phyloP scores from a whole-genome alignment of 2,888 invertebrate species.

The Sipha maydis region DNA sequence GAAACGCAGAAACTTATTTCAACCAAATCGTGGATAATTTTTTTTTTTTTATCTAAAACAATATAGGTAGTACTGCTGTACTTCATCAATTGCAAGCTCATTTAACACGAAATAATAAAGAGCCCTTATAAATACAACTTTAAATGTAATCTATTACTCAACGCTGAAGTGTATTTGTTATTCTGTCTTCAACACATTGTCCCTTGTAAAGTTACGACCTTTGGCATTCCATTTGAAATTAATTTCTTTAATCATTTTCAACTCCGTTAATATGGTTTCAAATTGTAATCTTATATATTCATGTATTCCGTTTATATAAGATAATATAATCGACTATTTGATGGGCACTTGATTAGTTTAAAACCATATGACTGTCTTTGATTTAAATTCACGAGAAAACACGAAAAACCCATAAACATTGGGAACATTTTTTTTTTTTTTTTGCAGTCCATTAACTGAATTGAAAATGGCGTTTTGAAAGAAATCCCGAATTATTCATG shows the following conservation, averaged over 20 bases:
- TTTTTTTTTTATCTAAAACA: neutral
- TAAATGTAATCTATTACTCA: neutral
- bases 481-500: slow-evolving; percentile 10
- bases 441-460: slow-evolving; percentile 42
- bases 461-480: slow-evolving; percentile 18
- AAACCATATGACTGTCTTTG: slow-evolving; percentile 20
- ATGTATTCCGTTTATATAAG: neutral
- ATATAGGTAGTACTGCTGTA: neutral
- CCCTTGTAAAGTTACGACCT: neutral
- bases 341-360: neutral
- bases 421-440: neutral
- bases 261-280: neutral
- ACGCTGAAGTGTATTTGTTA: neutral
- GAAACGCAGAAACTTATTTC: neutral
- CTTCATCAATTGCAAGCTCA: neutral
- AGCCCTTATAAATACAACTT: neutral
- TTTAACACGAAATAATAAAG: neutral
- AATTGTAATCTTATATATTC: no score
- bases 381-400: slow-evolving; percentile 27
- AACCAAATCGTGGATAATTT: neutral
- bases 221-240: slow-evolving; percentile 10
- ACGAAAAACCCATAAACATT: slow-evolving; percentile 29
- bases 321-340: neutral
- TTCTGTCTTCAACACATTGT: neutral
- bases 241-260: slow-evolving; percentile 3